phyloP scores from a whole-genome alignment of 2,113 vertebrate genomes.

The Tragelaphus imberbis region DNA sequence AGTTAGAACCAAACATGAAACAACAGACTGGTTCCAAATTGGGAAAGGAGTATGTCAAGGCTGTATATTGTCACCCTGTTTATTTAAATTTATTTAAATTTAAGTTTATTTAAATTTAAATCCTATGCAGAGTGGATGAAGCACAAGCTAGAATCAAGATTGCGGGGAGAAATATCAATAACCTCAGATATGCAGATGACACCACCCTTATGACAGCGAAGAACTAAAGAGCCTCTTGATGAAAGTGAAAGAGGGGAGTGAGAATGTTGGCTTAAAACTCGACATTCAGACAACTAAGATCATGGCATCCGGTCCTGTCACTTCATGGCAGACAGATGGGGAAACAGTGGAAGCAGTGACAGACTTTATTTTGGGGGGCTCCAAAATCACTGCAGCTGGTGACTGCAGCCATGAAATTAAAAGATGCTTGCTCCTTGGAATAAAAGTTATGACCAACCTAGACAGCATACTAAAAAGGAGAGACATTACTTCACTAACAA shows the following conservation, averaged over 20 bases:
- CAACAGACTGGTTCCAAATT: neutral
- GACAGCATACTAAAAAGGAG: neutral
- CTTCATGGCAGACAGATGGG: neutral
- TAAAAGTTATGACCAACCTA: neutral
- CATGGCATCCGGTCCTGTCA: neutral
- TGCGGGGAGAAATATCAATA: neutral
- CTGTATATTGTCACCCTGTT: neutral
- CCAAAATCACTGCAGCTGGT: neutral
- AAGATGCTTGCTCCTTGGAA: neutral
- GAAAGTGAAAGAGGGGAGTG: neutral
- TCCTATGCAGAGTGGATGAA: neutral
- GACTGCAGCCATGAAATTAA: neutral
- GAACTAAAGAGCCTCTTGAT: neutral
- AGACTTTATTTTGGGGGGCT: neutral
- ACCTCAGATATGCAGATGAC: neutral
- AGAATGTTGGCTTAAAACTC: neutral
- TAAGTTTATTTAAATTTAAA: too few relatives aligned
- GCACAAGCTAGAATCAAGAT: neutral
- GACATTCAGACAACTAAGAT: accelerated
- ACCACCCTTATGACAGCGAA: neutral
- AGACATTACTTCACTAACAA: neutral
- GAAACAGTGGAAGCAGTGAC: neutral
- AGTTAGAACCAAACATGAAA: neutral
- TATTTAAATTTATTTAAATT: too few relatives aligned
- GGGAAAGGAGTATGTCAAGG: neutral